phyloP scores from a whole-genome alignment of 2,797 vertebrate species.

The Amphiprion clarkii region DNA sequence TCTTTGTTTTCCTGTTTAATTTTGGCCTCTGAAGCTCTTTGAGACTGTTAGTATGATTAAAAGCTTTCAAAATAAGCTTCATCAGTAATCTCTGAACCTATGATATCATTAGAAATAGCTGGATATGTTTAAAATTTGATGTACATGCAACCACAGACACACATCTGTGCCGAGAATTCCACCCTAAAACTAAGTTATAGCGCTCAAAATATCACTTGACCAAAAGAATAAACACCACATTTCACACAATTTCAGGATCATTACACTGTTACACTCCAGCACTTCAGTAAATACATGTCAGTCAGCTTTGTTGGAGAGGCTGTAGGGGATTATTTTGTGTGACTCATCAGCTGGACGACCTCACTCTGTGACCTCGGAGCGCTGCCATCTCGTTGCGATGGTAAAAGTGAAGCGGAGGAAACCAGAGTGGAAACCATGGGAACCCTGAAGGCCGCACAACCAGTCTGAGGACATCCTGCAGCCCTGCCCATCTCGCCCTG shows the following conservation, averaged over 20 bases:
- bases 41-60: slow-evolving; percentile 25
- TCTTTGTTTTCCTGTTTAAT: slow-evolving; percentile 23
- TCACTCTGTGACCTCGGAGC: slow-evolving; percentile 52
- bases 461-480: slow-evolving; percentile 79
- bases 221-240: background rate
- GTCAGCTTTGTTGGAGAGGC: slow-evolving; percentile 8
- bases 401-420: slow-evolving; percentile 74
- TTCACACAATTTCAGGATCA: background rate
- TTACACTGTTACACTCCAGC: background rate
- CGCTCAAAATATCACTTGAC: too few relatives aligned
- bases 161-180: background rate
- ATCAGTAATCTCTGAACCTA: background rate
- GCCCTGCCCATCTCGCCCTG: slow-evolving; percentile 50
- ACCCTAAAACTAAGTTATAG: background rate
- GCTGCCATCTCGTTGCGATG: slow-evolving; percentile 47
- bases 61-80: slow-evolving; percentile 26
- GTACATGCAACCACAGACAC: background rate
- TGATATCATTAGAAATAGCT: background rate
- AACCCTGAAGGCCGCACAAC: slow-evolving; percentile 66
- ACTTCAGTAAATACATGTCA: slow-evolving; percentile 9
- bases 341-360: slow-evolving; percentile 71
- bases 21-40: slow-evolving; percentile 2
- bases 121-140: background rate
- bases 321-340: slow-evolving; percentile 36
- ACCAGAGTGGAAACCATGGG: slow-evolving; percentile 69